Conservation (phyloP, 1,140 invertebrate genomes). For the Habropoda laboriosa region DNA sequence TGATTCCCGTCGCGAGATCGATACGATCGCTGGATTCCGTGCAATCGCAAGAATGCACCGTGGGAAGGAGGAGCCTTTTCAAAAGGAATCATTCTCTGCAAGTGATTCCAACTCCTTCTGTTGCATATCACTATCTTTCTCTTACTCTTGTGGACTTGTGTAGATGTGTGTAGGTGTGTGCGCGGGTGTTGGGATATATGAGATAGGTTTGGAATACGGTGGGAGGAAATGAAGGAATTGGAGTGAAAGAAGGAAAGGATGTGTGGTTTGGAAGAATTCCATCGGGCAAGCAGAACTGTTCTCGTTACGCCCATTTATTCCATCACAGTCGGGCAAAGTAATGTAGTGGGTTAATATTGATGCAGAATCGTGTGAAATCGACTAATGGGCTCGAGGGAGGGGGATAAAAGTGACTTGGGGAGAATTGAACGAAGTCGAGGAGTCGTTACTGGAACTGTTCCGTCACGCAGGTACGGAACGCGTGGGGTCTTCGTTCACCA, state of each 20-base stretch:
- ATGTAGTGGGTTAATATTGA: not conserved
- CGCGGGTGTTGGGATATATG: not conserved
- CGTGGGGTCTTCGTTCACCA: no score
- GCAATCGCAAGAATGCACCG: conserved; percentile 23
- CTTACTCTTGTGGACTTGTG: not conserved
- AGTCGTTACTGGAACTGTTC: no score
- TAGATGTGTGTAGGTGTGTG: no score
- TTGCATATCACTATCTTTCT: not conserved
- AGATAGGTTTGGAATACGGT: conserved; percentile 7
- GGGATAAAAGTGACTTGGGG: not conserved
- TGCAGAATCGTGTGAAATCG: not conserved
- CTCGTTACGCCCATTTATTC: not conserved
- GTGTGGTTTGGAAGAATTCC: conserved; percentile 9
- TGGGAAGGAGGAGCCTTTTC: not conserved
- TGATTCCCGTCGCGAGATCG: conserved; percentile 15
- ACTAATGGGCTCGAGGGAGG: not conserved
- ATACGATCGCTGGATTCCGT: conserved; percentile 20
- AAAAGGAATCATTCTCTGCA: not conserved
- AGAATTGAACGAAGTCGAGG: not conserved
- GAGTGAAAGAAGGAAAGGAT: not conserved
- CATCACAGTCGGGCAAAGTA: not conserved
- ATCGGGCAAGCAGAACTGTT: not conserved
- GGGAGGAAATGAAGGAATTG: not conserved
- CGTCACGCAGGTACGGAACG: no score
- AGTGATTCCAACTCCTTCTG: not conserved